Base-by-base conservation (phyloP, 2,888 invertebrate genomes). In the Cartodere bifasciata region DNA sequence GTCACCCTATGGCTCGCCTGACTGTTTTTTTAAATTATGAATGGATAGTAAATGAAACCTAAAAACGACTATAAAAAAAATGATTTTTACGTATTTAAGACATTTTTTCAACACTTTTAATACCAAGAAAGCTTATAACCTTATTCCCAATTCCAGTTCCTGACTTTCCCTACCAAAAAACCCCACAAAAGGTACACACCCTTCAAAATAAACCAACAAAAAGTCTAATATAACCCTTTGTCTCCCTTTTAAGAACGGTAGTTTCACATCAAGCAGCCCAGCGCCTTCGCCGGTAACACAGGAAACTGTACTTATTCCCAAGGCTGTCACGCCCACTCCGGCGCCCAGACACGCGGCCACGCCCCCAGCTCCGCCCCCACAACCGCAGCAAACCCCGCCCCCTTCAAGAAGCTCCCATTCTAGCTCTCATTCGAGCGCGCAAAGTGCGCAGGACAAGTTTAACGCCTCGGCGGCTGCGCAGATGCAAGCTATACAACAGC, bases 401-500 rank as follows among this genome's bases (percentile, higher is more conserved):
- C 46, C 46, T 20, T 42, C 49, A 23, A 43, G 45, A 23, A 47
- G 50, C 26, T 47, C 56, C 16, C 47, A 56, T 15, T 46, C 53
- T 13, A 42, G 43, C 11, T 37, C 36, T n/a, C 34, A 32, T 7
- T 28, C 41, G 5, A 32, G 34, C 17, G 11, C 24, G 24, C 50
- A 46, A 38, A 43, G 29, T 20, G 44, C 40, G 29, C 47, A 47
- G 31, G 64, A 65, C 32, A 67, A 67, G 46, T 67, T 63, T 32
- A 62, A 63, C 38, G 74, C n/a, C n/a, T n/a, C 75, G 6, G 80
- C 82, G 21, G 77, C 83, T 36, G 81, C n/a, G n/a, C n/a, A n/a
- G n/a, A n/a, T 86, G 67, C 86, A 86, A 56, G 85, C 83, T 0
- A 57, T 86, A 41, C 85, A 85, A 45, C 85, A 86, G 47, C 86